Evolutionary conservation across 2,113 vertebrate species (phyloP), one percentile per base, ranked within the genome.

Genomic region (Protomyctophum bolini): DNA sequence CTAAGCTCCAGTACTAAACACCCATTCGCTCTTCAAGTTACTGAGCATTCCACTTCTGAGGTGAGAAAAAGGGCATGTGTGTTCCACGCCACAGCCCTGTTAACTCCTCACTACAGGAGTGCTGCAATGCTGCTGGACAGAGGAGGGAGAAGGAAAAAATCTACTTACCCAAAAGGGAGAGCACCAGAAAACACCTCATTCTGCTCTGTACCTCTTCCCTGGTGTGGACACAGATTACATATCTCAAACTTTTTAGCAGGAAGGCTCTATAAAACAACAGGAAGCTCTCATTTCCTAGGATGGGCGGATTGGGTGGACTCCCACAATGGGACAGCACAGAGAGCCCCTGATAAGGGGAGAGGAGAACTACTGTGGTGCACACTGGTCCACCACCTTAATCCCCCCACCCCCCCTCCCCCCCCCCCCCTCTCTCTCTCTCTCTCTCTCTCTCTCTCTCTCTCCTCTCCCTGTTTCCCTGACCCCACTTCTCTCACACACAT

Each of bases 261-360:
- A 93, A 92, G 85, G 70, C 82, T 88, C 72, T 88, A 73, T 83
- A 87, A 92, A 92, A 89, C 81, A 93, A 93, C 92, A 93, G 93
- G 92, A 94, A 92, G 86, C 79, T 66, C 84, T 84, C 78, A 81
- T 90, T 93, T 93, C 92, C 92, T 89, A 85, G 81, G 85, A 90
- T 89, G 91, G 92, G 80, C 72, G 77, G 58, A 50, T 29, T 70
- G 68, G 51, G 90, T 74, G 88, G 81, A 86, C 84, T 91, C 81
- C 77, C 79, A 82, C 77, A 88, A 86, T 74, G 83, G 82, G 75
- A 86, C 82, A 87, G 33, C 33, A 41, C 33, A 41, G 79, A 79
- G 73, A 83, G 77, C 66, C 77, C 80, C 73, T 86, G 89, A 88
- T 85, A 68, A 89, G 83, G 78, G 77, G 71, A 54, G 69, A 74